These are phyloP conservation scores for Ammodytes dubius DNA, from an alignment of 2,113 vertebrate genomes.

Conservation along the genomic window DNA sequence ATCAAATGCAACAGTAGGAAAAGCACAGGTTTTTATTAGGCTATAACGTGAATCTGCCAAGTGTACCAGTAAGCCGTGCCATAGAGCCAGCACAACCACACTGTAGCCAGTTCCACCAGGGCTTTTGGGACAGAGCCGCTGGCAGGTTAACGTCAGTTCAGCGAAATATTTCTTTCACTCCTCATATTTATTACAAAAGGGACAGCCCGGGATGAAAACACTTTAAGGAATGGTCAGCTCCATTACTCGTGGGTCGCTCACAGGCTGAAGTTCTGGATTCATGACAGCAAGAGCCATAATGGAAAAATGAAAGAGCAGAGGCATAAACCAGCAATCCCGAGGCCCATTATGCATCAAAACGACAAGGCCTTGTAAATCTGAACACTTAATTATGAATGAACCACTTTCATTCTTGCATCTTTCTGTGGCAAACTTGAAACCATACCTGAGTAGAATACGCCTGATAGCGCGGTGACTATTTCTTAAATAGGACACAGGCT, in stretches of 20 bases:
- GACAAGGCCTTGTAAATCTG: slow-evolving; percentile 57
- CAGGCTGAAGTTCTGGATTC: slow-evolving; percentile 27
- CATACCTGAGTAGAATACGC: slow-evolving; percentile 35
- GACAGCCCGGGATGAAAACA: slow-evolving; percentile 39
- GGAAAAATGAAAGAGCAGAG: slow-evolving; percentile 45
- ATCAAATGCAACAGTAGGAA: not conserved
- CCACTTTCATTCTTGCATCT: slow-evolving; percentile 36
- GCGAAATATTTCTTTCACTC: slow-evolving; percentile 29
- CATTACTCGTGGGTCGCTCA: slow-evolving; percentile 37
- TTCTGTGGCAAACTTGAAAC: slow-evolving; percentile 36
- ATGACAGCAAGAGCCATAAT: slow-evolving; percentile 52
- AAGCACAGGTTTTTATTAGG: not conserved
- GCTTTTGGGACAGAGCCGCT: slow-evolving; percentile 31
- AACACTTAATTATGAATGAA: slow-evolving; percentile 70
- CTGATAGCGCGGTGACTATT: slow-evolving; percentile 24
- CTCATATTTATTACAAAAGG: slow-evolving; percentile 37
- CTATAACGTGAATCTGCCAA: no score
- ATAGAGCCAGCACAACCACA: slow-evolving; percentile 1
- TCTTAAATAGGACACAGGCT: slow-evolving; percentile 9
- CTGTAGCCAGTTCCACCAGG: not conserved
- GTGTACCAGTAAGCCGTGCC: not conserved
- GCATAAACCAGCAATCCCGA: slow-evolving; percentile 50
- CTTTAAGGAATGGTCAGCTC: slow-evolving; percentile 25
- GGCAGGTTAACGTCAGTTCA: slow-evolving; percentile 43
- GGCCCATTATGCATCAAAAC: slow-evolving; percentile 66